Percentiles rank a stretch among this genome's conserved stretches.
Evolutionary conservation across 2,888 invertebrate species (phyloP).

Genomic region (Pteria penguin): DNA sequence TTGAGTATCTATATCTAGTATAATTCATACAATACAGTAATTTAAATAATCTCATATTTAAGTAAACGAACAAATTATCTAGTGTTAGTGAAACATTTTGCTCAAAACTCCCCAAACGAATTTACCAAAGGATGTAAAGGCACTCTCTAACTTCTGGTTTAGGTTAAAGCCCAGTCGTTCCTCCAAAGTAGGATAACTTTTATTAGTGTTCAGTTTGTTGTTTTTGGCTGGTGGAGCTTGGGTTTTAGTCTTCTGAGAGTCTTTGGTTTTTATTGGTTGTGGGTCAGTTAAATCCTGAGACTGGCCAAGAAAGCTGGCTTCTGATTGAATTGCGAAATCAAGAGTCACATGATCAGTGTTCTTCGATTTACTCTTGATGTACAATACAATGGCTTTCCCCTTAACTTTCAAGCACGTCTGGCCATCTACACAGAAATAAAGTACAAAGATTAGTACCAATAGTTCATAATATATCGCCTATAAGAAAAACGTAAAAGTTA

Average conservation of each 20-base stretch:
- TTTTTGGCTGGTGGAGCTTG: neutral
- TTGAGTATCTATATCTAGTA: no score
- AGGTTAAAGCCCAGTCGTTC: neutral
- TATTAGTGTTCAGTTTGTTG: neutral
- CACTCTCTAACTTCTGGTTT: neutral
- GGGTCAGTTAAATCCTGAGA: neutral
- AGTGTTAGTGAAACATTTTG: neutral
- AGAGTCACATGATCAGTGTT: neutral
- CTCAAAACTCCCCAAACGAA: neutral
- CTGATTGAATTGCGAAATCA: neutral
- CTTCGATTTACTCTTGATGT: neutral
- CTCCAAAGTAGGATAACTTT: neutral
- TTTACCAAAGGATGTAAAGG: neutral
- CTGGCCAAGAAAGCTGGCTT: neutral
- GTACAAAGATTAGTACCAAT: neutral
- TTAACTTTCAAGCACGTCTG: neutral
- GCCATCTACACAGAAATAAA: neutral
- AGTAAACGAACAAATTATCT: no score
- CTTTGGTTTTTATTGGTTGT: neutral
- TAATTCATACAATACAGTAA: no score
- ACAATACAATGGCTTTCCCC: neutral
- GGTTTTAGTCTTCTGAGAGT: neutral
- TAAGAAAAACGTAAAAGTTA: neutral
- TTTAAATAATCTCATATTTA: no score
- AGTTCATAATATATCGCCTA: neutral